Evolutionary conservation across 2,888 invertebrate genomes (phyloP).

Genomic region (Mesorhabditis spiculigera): DNA sequence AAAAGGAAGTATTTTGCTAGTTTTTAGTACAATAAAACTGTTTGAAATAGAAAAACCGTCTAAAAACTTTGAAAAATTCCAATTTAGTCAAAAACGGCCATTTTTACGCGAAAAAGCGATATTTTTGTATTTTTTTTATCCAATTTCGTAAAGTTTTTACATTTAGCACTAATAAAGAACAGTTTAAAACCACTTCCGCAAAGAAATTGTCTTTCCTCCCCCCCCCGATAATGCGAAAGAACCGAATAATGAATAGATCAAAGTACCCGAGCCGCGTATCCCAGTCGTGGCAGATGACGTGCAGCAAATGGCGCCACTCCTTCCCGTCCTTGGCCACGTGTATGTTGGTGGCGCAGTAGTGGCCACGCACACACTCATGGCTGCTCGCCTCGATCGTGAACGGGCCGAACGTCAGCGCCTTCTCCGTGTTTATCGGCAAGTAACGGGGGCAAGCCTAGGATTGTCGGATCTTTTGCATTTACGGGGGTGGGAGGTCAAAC

Average conservation of each 20-base stretch:
- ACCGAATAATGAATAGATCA: not conserved
- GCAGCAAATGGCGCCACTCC: constrained; percentile 1
- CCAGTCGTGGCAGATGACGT: constrained; percentile 10
- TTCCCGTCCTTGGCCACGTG: constrained; percentile 11
- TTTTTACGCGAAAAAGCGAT: too few species aligned
- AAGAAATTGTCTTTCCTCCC: not conserved
- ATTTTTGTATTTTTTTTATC: too few species aligned
- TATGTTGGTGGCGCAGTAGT: constrained; percentile 28
- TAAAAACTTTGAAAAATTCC: too few species aligned
- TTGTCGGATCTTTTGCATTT: too few species aligned
- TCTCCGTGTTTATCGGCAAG: constrained; percentile 20
- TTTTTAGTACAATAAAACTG: too few species aligned
- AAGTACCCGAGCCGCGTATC: not conserved
- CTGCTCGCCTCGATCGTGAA: constrained; percentile 19
- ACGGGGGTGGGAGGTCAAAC: too few species aligned
- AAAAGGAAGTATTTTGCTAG: too few species aligned
- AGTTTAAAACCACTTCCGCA: not conserved
- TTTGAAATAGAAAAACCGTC: too few species aligned
- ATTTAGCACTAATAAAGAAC: too few species aligned
- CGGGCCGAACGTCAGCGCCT: constrained; percentile 15
- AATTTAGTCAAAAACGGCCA: too few species aligned
- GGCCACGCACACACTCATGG: constrained; percentile 21
- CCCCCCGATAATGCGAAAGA: too few species aligned
- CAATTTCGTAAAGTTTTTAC: too few species aligned
- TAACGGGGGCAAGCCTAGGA: constrained; percentile 14